Evolutionary conservation across 64 coral and sea anemone genomes (phyloP).

Genomic region (Hydrozoanthus tunicans): DNA sequence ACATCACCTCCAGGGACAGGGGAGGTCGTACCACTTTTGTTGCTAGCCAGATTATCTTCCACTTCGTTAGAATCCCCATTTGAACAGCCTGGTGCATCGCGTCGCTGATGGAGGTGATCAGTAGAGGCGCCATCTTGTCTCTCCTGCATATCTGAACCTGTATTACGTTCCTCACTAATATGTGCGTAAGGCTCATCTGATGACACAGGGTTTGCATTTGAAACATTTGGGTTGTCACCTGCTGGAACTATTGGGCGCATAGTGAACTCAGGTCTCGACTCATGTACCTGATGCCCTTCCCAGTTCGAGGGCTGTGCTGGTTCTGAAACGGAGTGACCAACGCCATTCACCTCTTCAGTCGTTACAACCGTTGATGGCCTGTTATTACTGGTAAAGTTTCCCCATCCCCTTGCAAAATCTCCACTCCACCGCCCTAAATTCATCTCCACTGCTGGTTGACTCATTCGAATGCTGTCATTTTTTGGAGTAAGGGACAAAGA

Average conservation of each 20-base stretch:
- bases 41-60: not conserved
- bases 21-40: slow-evolving; percentile 9
- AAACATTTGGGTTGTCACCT: not conserved
- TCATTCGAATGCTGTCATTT: slow-evolving; percentile 59
- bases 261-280: not conserved
- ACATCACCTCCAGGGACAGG: slow-evolving; percentile 56
- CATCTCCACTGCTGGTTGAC: slow-evolving; percentile 69
- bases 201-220: not conserved
- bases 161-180: not conserved
- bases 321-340: not conserved
- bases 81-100: not conserved
- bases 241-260: not conserved
- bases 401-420: slow-evolving; percentile 47
- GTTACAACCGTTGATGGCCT: slow-evolving; percentile 49
- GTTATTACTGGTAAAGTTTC: slow-evolving; percentile 54
- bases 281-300: not conserved
- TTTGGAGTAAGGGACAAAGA: slow-evolving; percentile 11
- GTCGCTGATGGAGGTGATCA: not conserved
- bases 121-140: not conserved
- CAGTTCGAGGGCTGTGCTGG: not conserved
- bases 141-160: not conserved
- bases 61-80: slow-evolving; percentile 7
- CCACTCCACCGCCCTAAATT: slow-evolving; percentile 51
- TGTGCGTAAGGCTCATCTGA: not conserved
- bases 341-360: slow-evolving; percentile 37